Evolutionary conservation across 2,797 vertebrate species (phyloP).

Genomic region (Carduelis carduelis): DNA sequence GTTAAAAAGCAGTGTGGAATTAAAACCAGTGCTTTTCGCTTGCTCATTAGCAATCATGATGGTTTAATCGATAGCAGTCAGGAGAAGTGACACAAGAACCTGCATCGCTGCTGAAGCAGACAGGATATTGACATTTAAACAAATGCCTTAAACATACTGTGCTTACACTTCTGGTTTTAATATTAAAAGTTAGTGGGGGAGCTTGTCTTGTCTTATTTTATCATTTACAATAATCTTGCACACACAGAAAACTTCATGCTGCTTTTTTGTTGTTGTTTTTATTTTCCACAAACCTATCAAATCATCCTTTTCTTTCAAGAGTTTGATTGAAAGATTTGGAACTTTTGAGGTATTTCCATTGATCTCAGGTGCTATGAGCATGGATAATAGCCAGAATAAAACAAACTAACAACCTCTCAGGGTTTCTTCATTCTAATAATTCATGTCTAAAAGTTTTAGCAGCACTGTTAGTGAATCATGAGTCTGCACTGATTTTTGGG

Average conservation of each 20-base stretch:
- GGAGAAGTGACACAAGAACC: slow-evolving; percentile 15
- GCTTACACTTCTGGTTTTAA: slow-evolving; percentile 15
- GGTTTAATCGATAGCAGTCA: neutral
- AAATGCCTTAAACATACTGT: slow-evolving; percentile 24
- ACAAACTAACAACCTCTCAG: neutral
- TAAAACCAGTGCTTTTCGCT: slow-evolving; percentile 9
- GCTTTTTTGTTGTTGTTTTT: neutral
- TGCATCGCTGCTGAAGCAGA: neutral
- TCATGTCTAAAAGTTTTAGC: neutral
- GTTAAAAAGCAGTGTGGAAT: neutral
- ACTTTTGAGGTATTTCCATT: neutral
- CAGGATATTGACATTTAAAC: slow-evolving; percentile 39
- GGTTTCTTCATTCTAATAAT: neutral
- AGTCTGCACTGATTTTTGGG: neutral
- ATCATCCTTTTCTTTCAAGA: neutral
- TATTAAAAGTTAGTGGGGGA: neutral
- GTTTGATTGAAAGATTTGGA: neutral
- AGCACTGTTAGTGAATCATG: neutral
- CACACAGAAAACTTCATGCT: neutral
- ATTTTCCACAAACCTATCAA: neutral
- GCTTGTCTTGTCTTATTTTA: neutral
- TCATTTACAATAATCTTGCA: neutral
- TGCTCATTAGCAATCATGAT: slow-evolving; percentile 31
- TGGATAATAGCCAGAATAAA: neutral
- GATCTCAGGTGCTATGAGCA: neutral